Evolutionary conservation across 2,797 vertebrate species (phyloP).

Genomic region (Semotilus atromaculatus): DNA sequence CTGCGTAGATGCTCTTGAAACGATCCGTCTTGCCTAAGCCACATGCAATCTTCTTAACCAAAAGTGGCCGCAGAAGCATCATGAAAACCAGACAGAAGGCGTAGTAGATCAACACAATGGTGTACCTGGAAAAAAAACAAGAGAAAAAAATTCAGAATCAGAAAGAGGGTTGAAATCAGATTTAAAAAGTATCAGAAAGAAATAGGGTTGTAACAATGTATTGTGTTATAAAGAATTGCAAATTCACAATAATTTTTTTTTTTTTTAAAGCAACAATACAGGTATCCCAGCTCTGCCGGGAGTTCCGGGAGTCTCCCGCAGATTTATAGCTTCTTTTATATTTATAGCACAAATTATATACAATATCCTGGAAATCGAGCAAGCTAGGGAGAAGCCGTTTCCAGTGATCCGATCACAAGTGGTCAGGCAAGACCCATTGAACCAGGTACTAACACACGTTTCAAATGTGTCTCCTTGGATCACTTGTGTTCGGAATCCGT

Average conservation of each 20-base stretch:
- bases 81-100: constrained; percentile 94
- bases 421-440: too few relatives aligned
- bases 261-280: background rate
- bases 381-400: background rate
- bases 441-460: too few relatives aligned
- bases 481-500: too few relatives aligned
- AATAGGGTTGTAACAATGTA: background rate
- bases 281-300: background rate
- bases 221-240: background rate
- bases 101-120: constrained; percentile 96
- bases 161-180: background rate
- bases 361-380: too few relatives aligned
- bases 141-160: background rate
- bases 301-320: background rate
- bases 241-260: background rate
- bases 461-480: too few relatives aligned
- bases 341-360: too few relatives aligned
- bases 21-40: constrained; percentile 94
- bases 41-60: constrained; percentile 97
- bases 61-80: constrained; percentile 95
- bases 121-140: constrained; percentile 81
- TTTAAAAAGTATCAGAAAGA: background rate
- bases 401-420: background rate
- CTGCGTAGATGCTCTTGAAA: constrained; percentile 96
- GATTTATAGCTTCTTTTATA: too few relatives aligned